A percentile compares a stretch with the other conserved stretches of the same genome.
Evolutionary conservation across 2,113 vertebrate genomes (phyloP).

Genomic region (Actinemys pallida): DNA sequence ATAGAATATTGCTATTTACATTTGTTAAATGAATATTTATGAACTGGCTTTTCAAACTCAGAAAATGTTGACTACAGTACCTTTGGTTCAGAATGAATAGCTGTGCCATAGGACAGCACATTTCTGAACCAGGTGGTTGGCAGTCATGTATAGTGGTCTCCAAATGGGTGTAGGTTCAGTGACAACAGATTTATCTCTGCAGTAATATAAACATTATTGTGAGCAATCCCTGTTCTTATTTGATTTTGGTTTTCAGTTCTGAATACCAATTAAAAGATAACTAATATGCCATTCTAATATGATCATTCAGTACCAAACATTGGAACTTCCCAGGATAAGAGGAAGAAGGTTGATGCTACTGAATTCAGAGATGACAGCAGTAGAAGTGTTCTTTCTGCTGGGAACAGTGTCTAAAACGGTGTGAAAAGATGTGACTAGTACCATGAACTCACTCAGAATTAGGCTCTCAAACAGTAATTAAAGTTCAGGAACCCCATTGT

Average conservation of each 20-base stretch:
- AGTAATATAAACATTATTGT: not conserved
- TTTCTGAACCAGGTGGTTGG: conserved; percentile 52
- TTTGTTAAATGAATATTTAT: conserved; percentile 48
- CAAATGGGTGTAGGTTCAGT: conserved; percentile 8
- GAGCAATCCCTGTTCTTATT: not conserved
- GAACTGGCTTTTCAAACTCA: not conserved
- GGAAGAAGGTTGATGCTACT: not conserved
- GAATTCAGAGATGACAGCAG: not conserved
- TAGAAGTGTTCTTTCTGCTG: not conserved
- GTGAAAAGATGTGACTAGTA: not conserved
- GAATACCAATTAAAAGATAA: not conserved
- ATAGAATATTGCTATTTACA: not conserved
- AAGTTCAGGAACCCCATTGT: not conserved
- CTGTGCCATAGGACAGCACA: conserved; percentile 13
- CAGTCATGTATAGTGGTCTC: not conserved
- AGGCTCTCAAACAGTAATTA: not conserved
- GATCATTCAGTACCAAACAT: not conserved
- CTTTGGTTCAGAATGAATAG: conserved; percentile 28
- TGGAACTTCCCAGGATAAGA: not conserved
- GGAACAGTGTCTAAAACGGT: not conserved
- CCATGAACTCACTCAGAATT: not conserved
- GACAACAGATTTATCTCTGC: not conserved
- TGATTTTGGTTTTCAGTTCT: not conserved
- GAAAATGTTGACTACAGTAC: not conserved
- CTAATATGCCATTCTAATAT: not conserved